phyloP scores from a whole-genome alignment of 2,113 vertebrate genomes.

The Ptyas mucosa region DNA sequence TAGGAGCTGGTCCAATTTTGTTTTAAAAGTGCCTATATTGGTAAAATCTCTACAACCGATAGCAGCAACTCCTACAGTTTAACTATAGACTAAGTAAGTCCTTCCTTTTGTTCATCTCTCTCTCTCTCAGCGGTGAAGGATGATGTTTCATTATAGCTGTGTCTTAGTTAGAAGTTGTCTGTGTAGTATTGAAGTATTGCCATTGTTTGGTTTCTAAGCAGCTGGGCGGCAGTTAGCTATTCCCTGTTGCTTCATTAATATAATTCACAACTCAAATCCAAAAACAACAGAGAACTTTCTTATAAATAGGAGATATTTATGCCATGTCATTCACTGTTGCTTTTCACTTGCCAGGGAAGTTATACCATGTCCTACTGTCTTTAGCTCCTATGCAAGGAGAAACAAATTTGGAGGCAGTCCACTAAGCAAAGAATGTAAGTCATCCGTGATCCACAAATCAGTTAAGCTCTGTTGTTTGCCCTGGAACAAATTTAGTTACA shows the following conservation, averaged over 20 bases:
- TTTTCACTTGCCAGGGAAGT: conserved; percentile 10
- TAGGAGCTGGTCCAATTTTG: not conserved
- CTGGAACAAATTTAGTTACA: not conserved
- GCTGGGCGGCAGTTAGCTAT: conserved; percentile 43
- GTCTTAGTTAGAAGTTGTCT: not conserved
- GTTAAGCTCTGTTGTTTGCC: not conserved
- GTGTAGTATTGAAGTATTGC: not conserved
- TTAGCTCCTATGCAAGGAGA: not conserved
- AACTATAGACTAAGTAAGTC: not conserved
- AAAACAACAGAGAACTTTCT: conserved; percentile 36
- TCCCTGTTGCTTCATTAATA: conserved; percentile 25
- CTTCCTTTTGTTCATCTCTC: not conserved
- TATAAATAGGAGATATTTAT: not conserved
- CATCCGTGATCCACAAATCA: not conserved
- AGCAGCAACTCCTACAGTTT: not conserved
- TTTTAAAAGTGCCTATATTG: not conserved
- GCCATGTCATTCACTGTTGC: not conserved
- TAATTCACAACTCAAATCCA: conserved; percentile 35
- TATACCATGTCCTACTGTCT: not conserved
- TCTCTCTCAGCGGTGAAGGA: not conserved
- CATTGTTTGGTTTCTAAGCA: not conserved
- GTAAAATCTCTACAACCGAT: not conserved
- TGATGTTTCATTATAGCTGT: not conserved
- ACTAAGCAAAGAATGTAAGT: not conserved
- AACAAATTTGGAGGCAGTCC: not conserved